These are phyloP conservation scores for Onychomys torridus DNA, from an alignment of 2,797 vertebrate species.

Conservation along the genomic window DNA sequence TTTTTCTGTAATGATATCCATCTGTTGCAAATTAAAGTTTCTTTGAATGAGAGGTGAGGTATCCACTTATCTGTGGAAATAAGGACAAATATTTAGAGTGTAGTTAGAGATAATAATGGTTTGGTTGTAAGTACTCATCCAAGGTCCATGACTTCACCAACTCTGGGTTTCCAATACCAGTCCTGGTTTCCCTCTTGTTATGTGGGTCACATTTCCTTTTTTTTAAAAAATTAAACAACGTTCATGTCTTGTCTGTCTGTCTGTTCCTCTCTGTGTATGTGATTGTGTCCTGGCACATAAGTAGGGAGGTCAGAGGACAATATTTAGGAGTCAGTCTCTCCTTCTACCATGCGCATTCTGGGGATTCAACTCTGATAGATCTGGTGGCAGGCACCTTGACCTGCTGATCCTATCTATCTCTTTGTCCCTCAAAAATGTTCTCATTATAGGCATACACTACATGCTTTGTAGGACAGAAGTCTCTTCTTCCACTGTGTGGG, in stretches of 20 bases:
- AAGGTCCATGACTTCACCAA: neutral
- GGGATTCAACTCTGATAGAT: neutral
- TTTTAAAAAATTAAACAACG: neutral
- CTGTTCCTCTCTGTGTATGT: neutral
- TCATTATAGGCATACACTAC: neutral
- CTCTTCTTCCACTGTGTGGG: neutral
- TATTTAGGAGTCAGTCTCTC: neutral
- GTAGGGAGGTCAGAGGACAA: neutral
- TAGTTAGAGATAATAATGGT: neutral
- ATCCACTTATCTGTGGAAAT: neutral
- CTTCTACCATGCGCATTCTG: neutral
- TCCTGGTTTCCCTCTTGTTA: neutral
- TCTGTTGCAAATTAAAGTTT: neutral
- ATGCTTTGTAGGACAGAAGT: neutral
- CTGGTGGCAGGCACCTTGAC: neutral
- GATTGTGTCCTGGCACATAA: neutral
- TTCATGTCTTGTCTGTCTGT: neutral
- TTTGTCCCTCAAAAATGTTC: neutral
- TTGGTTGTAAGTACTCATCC: neutral
- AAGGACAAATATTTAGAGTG: neutral
- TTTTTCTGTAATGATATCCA: neutral
- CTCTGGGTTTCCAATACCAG: neutral
- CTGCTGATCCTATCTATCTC: neutral
- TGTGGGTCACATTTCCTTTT: neutral
- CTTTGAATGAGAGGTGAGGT: neutral